Evolutionary conservation across 1,140 invertebrate genomes (phyloP).

Genomic region (Aphaenogaster floridana): DNA sequence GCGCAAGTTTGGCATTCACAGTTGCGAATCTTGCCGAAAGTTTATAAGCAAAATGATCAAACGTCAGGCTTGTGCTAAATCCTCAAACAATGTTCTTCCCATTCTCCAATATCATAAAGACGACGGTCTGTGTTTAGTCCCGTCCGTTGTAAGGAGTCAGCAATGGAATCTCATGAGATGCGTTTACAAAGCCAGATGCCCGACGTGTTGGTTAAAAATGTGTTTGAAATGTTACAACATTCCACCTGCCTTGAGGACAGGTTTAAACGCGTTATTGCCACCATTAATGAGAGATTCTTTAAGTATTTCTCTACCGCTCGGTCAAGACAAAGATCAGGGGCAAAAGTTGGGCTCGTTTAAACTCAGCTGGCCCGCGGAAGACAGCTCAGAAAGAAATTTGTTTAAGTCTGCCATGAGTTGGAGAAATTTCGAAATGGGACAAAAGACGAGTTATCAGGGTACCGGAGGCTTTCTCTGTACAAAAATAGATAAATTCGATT

Average conservation of each 20-base stretch:
- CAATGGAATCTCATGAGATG: conserved; percentile 91
- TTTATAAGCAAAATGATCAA: conserved; percentile 94
- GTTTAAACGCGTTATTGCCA: conserved; percentile 89
- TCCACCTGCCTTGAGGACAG: conserved; percentile 89
- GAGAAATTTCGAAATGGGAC: conserved; percentile 81
- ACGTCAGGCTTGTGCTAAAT: conserved; percentile 88
- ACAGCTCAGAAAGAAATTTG: conserved; percentile 83
- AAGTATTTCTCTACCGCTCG: conserved; percentile 76
- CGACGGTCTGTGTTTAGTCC: conserved; percentile 91
- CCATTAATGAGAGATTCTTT: conserved; percentile 83
- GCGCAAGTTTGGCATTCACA: conserved; percentile 94
- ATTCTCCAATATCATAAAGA: conserved; percentile 90
- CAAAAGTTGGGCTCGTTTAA: conserved; percentile 79
- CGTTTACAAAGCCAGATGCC: conserved; percentile 91
- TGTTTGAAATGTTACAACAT: conserved; percentile 93
- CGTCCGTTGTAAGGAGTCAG: conserved; percentile 90
- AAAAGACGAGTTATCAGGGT: conserved; percentile 79
- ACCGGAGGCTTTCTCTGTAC: conserved; percentile 77
- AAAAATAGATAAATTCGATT: conserved; percentile 83
- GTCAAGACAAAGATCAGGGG: conserved; percentile 78
- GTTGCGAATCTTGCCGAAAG: conserved; percentile 94
- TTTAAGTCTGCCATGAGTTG: conserved; percentile 85
- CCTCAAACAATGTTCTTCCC: conserved; percentile 85
- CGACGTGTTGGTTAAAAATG: conserved; percentile 95
- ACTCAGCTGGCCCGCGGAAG: conserved; percentile 83